Percentiles rank a stretch among this genome's conserved stretches.
These are phyloP conservation scores for Odontothrips loti DNA, from an alignment of 2,888 invertebrate species.

Conservation along the genomic window DNA sequence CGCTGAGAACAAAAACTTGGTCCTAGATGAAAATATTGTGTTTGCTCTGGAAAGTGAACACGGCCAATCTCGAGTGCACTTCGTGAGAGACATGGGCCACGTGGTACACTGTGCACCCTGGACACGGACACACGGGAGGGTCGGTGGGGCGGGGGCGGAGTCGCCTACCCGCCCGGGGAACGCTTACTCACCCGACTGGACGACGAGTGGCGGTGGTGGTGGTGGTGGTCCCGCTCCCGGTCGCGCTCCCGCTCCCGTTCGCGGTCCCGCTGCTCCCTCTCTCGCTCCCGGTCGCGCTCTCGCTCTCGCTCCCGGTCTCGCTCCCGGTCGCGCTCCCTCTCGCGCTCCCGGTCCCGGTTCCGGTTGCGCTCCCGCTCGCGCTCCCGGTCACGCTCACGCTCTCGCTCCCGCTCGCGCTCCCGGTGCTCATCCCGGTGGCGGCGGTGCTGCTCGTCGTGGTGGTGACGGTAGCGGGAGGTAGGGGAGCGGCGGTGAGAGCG, in stretches of 20 bases:
- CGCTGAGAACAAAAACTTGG: not conserved
- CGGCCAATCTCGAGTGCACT: not conserved
- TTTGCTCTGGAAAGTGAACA: not conserved
- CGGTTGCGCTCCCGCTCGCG: conserved; percentile 33
- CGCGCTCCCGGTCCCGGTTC: conserved; percentile 42
- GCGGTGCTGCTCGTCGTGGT: conserved; percentile 47
- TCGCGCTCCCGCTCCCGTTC: conserved; percentile 35
- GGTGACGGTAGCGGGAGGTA: conserved; percentile 64
- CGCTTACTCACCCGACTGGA: conserved; percentile 39
- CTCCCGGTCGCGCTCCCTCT: conserved; percentile 38
- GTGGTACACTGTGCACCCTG: not conserved
- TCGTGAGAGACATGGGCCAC: conserved; percentile 6
- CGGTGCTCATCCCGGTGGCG: conserved; percentile 38
- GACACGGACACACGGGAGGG: not conserved
- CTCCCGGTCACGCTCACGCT: conserved; percentile 27
- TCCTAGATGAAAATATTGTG: not conserved
- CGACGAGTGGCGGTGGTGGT: conserved; percentile 38
- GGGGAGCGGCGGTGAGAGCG: conserved; percentile 80
- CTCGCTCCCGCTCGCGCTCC: conserved; percentile 21
- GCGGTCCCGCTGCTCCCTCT: conserved; percentile 36
- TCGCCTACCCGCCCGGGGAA: not conserved
- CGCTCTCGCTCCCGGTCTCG: conserved; percentile 18
- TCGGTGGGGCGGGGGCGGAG: not conserved
- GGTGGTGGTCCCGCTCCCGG: conserved; percentile 36
- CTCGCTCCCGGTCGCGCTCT: conserved; percentile 31